Conservation (phyloP, 2,113 vertebrate genomes). For the Baryphthengus martii region DNA sequence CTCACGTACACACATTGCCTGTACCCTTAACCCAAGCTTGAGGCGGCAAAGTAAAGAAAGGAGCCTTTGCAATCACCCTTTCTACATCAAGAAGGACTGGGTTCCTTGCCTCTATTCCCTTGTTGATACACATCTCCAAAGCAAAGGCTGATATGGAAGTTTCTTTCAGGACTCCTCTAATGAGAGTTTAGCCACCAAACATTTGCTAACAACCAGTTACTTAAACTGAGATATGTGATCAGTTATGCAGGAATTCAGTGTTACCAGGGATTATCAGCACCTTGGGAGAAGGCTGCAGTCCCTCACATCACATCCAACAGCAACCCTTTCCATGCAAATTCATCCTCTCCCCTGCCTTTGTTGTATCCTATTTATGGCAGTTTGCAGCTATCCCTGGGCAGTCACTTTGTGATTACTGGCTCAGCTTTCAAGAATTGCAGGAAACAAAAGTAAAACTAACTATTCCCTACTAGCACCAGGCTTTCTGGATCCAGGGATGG, state of each 20-base stretch:
- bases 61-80: not conserved
- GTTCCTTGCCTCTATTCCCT: not conserved
- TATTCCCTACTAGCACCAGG: constrained; percentile 45
- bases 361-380: constrained; percentile 1
- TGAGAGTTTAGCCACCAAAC: not conserved
- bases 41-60: constrained; percentile 13
- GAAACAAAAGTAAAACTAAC: constrained; percentile 57
- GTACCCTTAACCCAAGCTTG: not conserved
- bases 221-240: constrained; percentile 35
- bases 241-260: not conserved
- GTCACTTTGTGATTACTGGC: constrained; percentile 62
- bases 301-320: not conserved
- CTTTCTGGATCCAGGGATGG: constrained; percentile 9
- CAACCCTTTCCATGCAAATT: not conserved
- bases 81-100: not conserved
- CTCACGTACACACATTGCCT: not conserved
- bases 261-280: constrained; percentile 40
- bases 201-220: not conserved
- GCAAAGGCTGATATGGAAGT: not conserved
- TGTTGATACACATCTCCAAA: not conserved
- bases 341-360: constrained; percentile 1
- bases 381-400: constrained; percentile 45
- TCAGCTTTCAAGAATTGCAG: constrained; percentile 72
- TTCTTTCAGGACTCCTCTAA: constrained; percentile 6
- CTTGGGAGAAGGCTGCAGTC: constrained; percentile 4